Evolutionary conservation across 2,113 vertebrate genomes (phyloP).

Genomic region (Mus pahari): DNA sequence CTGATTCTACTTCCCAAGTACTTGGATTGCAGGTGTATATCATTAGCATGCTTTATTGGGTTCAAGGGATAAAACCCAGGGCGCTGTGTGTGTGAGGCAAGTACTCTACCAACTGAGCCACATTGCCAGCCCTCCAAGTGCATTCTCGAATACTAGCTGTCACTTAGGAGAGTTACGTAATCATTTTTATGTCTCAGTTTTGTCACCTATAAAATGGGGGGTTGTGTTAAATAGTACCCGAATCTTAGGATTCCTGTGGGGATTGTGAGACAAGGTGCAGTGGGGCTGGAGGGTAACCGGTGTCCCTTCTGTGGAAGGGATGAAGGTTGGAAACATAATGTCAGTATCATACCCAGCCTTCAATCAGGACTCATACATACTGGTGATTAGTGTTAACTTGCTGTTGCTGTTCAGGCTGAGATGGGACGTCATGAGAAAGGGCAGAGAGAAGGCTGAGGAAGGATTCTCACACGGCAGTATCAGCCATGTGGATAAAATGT

Average conservation of each 20-base stretch:
- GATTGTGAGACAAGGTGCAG: background rate
- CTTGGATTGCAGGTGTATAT: background rate
- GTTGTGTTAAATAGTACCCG: background rate
- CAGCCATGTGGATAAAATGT: background rate
- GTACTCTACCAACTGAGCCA: background rate
- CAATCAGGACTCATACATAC: background rate
- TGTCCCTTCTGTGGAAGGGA: too few species aligned
- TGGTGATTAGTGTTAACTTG: background rate
- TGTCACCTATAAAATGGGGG: background rate
- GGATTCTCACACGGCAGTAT: background rate
- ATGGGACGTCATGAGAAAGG: background rate
- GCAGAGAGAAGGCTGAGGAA: background rate
- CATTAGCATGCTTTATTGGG: background rate
- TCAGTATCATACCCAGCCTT: background rate
- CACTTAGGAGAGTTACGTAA: background rate
- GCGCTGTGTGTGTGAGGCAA: background rate
- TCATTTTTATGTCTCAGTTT: slow-evolving; percentile 7
- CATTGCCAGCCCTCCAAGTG: background rate
- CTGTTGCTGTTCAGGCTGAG: background rate
- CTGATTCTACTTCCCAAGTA: background rate
- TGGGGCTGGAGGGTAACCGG: too few species aligned
- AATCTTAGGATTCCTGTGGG: background rate
- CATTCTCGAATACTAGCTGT: background rate
- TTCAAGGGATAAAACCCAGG: background rate
- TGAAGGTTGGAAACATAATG: too few species aligned